Evolutionary conservation across 2,797 vertebrate genomes (phyloP).

Genomic region (Catamblyrhynchus diadema): DNA sequence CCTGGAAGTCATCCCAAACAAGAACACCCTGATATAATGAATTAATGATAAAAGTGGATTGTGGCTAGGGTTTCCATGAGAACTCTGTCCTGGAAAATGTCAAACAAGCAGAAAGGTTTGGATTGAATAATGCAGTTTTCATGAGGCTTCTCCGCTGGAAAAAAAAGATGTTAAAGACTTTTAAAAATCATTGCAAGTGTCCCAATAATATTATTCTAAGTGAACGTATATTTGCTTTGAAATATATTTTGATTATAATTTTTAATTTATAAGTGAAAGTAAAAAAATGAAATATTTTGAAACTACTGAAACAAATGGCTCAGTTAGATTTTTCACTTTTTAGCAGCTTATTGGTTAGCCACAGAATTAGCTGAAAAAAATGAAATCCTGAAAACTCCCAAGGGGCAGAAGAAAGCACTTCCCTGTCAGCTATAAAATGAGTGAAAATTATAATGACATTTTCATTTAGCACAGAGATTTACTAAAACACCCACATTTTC

Average conservation of each 20-base stretch:
- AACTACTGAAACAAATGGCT: not conserved
- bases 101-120: not conserved
- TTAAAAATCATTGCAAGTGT: not conserved
- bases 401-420: constrained; percentile 11
- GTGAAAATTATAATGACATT: constrained; percentile 1
- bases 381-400: not conserved
- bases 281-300: constrained; percentile 8
- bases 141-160: not conserved
- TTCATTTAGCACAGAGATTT: not conserved
- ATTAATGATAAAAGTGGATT: not conserved
- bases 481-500: not conserved
- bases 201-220: not conserved
- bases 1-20: not conserved
- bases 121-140: not conserved
- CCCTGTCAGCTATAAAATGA: not conserved
- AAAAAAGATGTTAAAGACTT: not conserved
- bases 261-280: not conserved
- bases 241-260: not conserved
- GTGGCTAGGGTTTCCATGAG: not conserved
- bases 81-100: not conserved
- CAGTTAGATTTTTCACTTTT: not conserved
- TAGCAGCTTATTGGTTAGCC: not conserved
- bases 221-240: not conserved
- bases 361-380: not conserved
- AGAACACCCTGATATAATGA: not conserved